Evolutionary conservation across 2,113 vertebrate species (phyloP).

Genomic region (Tupaia tana): DNA sequence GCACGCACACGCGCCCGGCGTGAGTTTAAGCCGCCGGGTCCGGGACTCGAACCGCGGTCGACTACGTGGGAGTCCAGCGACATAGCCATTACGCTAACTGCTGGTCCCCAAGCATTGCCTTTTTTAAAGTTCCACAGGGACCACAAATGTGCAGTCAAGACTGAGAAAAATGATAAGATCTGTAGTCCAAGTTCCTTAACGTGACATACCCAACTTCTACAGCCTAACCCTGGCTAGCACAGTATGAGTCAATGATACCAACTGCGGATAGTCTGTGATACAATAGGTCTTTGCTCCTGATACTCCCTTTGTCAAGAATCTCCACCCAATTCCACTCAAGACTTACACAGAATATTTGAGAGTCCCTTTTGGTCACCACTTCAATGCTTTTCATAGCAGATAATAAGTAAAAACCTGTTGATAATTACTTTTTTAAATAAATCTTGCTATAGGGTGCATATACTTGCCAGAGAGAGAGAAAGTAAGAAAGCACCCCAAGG

Average conservation of each 20-base stretch:
- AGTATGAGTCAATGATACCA: not conserved
- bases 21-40: too few relatives aligned
- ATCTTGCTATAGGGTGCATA: too few relatives aligned
- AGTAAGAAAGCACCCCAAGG: too few relatives aligned
- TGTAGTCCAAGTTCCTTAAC: not conserved
- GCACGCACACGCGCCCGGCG: too few relatives aligned
- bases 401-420: conserved; percentile 12
- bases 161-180: not conserved
- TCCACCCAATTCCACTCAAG: not conserved
- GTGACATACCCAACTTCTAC: not conserved
- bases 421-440: not conserved
- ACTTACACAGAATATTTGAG: not conserved
- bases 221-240: not conserved
- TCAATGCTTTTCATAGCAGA: not conserved
- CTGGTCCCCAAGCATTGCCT: not conserved
- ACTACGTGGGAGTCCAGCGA: too few relatives aligned
- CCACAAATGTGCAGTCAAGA: not conserved
- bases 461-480: too few relatives aligned
- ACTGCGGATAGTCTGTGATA: not conserved
- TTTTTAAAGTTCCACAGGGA: not conserved
- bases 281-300: not conserved
- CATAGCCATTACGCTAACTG: too few relatives aligned
- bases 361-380: not conserved
- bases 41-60: too few relatives aligned
- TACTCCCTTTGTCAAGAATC: not conserved